Percentiles rank a stretch among this genome's conserved stretches.
Conservation (phyloP, 2,797 vertebrate species). For the Gorsachius magnificus region DNA sequence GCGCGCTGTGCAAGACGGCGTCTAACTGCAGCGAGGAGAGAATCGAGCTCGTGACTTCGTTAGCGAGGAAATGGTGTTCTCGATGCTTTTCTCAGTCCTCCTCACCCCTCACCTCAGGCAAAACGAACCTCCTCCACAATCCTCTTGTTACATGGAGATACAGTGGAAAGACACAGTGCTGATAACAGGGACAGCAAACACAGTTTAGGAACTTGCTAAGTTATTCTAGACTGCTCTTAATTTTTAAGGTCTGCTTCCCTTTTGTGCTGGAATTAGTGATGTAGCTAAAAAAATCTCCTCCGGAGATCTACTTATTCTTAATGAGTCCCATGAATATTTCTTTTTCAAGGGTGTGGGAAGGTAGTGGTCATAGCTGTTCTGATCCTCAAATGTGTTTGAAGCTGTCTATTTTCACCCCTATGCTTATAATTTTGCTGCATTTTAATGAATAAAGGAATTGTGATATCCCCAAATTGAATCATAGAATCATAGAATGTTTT, state of each 20-base stretch:
- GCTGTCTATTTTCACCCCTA: not conserved
- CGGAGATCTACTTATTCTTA: not conserved
- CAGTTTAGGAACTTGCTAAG: conserved; percentile 4
- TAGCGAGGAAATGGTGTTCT: conserved; percentile 43
- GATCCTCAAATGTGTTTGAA: not conserved
- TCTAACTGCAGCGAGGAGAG: conserved; percentile 21
- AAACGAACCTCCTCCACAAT: not conserved
- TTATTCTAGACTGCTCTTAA: conserved; percentile 2
- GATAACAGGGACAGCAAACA: not conserved
- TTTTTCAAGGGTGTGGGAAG: not conserved
- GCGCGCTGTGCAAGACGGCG: conserved; percentile 17
- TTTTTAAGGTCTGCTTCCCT: not conserved
- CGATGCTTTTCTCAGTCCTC: conserved; percentile 19
- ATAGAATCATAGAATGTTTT: no score
- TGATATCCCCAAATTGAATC: not conserved
- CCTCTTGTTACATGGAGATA: not conserved
- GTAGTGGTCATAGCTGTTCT: not conserved
- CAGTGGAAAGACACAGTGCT: not conserved
- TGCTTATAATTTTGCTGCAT: not conserved
- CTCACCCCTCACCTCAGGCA: conserved; percentile 4
- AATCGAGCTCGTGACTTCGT: conserved; percentile 43
- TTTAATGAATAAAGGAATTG: not conserved
- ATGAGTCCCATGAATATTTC: not conserved
- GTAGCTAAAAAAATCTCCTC: not conserved
- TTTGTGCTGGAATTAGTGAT: not conserved